phyloP scores from a whole-genome alignment of 2,888 invertebrate genomes.

The Cacoxenus indagator region DNA sequence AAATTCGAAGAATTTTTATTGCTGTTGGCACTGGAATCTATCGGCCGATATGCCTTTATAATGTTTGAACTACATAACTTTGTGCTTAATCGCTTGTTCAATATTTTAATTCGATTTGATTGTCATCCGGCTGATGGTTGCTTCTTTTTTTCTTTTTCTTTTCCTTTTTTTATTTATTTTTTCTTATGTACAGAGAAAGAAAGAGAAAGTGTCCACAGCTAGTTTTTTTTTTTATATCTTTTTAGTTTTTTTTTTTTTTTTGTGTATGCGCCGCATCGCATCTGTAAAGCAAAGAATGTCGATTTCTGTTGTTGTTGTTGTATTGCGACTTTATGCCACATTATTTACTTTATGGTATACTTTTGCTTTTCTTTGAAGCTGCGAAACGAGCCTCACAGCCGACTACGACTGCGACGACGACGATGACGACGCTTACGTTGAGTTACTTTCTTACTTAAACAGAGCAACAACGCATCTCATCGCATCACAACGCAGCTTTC shows the following conservation, averaged over 20 bases:
- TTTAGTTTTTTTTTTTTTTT: too few relatives aligned
- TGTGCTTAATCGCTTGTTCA: not conserved
- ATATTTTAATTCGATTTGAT: not conserved
- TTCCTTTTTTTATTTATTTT: not conserved
- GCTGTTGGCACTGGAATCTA: too few relatives aligned
- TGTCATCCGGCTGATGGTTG: not conserved
- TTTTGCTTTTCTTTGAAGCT: constrained; percentile 67
- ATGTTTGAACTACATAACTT: too few relatives aligned
- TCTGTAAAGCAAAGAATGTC: constrained; percentile 60
- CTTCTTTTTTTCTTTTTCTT: not conserved
- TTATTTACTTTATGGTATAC: constrained; percentile 40
- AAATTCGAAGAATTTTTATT: too few relatives aligned
- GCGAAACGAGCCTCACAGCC: constrained; percentile 51
- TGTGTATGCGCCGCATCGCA: too few relatives aligned
- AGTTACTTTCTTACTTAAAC: not conserved
- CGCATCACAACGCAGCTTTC: constrained; percentile 54
- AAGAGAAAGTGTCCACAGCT: constrained; percentile 66
- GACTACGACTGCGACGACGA: not conserved
- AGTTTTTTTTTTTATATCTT: constrained; percentile 58
- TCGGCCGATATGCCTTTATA: too few relatives aligned
- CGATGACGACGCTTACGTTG: not conserved
- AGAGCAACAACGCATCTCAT: not conserved
- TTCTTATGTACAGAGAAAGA: constrained; percentile 47
- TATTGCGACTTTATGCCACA: constrained; percentile 25
- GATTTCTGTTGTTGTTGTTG: constrained; percentile 53